Evolutionary conservation across 1,140 invertebrate species (phyloP).

Genomic region (Brachystomella parvula): DNA sequence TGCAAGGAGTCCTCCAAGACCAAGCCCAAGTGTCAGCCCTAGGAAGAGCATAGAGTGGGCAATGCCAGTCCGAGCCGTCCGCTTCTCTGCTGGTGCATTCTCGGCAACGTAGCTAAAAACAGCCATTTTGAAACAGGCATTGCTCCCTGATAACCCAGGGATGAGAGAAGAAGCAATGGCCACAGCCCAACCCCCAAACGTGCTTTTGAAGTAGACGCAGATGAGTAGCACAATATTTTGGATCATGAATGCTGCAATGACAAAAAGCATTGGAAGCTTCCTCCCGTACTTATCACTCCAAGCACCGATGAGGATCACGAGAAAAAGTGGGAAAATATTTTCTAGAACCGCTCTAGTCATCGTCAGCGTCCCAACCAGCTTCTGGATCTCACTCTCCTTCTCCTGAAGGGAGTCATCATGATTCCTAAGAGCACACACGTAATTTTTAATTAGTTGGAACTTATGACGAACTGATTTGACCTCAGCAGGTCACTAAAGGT

Average conservation of each 20-base stretch:
- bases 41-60: conserved; percentile 39
- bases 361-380: conserved; percentile 50
- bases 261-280: conserved; percentile 75
- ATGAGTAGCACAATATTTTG: conserved; percentile 65
- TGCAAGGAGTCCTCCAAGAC: conserved; percentile 18
- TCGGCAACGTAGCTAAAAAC: conserved; percentile 83
- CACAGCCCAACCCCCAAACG: conserved; percentile 23
- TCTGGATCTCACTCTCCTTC: conserved; percentile 43
- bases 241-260: conserved; percentile 69
- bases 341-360: conserved; percentile 54
- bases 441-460: neutral
- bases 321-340: conserved; percentile 49
- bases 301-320: conserved; percentile 53
- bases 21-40: conserved; percentile 29
- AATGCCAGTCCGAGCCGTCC: conserved; percentile 72
- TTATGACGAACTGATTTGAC: too few relatives aligned
- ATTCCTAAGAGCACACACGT: neutral
- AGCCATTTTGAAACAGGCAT: conserved; percentile 56
- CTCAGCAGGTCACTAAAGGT: too few relatives aligned
- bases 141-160: conserved; percentile 45
- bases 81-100: conserved; percentile 66
- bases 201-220: conserved; percentile 56
- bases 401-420: neutral
- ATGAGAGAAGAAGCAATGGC: conserved; percentile 47
- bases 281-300: conserved; percentile 55